Evolutionary conservation across 2,113 vertebrate genomes (phyloP).

Genomic region (Chaetodon auriga): DNA sequence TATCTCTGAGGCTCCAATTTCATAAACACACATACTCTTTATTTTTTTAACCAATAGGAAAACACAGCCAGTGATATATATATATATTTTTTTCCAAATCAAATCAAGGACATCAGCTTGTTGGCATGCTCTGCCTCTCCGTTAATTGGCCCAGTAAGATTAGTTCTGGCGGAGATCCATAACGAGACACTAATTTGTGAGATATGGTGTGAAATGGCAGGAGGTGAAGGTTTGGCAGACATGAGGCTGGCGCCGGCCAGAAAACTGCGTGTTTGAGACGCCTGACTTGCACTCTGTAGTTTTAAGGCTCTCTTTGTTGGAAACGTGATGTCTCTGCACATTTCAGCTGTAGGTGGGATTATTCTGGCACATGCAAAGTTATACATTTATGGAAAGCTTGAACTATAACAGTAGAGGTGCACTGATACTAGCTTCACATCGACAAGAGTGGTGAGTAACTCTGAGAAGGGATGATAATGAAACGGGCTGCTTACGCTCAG

Average conservation of each 20-base stretch:
- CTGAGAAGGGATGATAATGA: neutral
- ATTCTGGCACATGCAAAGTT: neutral
- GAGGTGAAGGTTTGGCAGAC: conserved; percentile 14
- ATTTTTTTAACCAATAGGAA: neutral
- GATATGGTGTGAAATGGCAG: conserved; percentile 45
- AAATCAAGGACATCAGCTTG: conserved; percentile 4
- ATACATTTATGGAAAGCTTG: neutral
- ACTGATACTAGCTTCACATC: neutral
- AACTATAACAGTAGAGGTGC: neutral
- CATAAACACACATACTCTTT: neutral
- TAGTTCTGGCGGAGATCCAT: conserved; percentile 28
- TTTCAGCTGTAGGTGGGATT: neutral
- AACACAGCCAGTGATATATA: neutral
- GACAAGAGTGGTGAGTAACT: neutral
- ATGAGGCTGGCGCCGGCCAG: conserved; percentile 20
- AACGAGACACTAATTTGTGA: conserved; percentile 32
- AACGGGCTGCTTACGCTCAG: neutral
- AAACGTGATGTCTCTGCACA: neutral
- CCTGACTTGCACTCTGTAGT: conserved; percentile 6
- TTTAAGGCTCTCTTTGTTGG: conserved; percentile 13
- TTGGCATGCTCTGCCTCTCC: neutral
- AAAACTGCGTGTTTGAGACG: conserved; percentile 31
- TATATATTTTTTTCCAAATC: conserved; percentile 18
- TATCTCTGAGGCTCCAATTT: neutral
- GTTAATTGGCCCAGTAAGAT: conserved; percentile 42